phyloP scores from a whole-genome alignment of 2,797 vertebrate genomes.

The Labroides dimidiatus region DNA sequence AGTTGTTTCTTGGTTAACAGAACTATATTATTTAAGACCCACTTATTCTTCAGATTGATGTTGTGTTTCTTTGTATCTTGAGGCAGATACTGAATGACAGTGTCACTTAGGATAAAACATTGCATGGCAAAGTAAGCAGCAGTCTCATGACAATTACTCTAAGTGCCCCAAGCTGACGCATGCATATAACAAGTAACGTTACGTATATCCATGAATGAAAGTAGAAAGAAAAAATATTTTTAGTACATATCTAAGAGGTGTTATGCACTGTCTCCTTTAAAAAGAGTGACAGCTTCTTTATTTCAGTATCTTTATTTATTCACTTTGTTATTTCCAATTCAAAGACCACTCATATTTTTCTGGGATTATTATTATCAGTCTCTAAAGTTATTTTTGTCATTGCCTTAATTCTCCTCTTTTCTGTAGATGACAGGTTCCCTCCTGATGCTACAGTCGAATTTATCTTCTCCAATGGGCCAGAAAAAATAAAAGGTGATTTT shows the following conservation, averaged over 20 bases:
- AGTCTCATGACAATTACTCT: conserved; percentile 35
- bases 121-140: conserved; percentile 32
- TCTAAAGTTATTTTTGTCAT: conserved; percentile 56
- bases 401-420: conserved; percentile 44
- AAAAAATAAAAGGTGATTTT: conserved; percentile 88
- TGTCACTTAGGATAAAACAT: conserved; percentile 44
- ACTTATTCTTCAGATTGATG: conserved; percentile 31
- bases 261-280: conserved; percentile 25
- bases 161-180: conserved; percentile 33
- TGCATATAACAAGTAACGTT: conserved; percentile 38
- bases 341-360: conserved; percentile 21
- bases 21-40: conserved; percentile 43
- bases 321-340: conserved; percentile 25
- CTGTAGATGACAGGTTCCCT: conserved; percentile 90
- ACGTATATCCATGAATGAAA: conserved; percentile 12
- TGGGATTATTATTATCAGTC: conserved; percentile 34
- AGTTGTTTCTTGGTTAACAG: conserved; percentile 10
- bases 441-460: conserved; percentile 91
- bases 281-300: conserved; percentile 10
- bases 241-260: conserved; percentile 20
- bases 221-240: conserved; percentile 31
- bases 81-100: conserved; percentile 47
- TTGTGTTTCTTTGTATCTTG: conserved; percentile 25
- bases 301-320: conserved; percentile 31
- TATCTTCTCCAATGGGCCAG: conserved; percentile 88